Base-by-base conservation (phyloP, 2,113 vertebrate species). In the Gobius niger region DNA sequence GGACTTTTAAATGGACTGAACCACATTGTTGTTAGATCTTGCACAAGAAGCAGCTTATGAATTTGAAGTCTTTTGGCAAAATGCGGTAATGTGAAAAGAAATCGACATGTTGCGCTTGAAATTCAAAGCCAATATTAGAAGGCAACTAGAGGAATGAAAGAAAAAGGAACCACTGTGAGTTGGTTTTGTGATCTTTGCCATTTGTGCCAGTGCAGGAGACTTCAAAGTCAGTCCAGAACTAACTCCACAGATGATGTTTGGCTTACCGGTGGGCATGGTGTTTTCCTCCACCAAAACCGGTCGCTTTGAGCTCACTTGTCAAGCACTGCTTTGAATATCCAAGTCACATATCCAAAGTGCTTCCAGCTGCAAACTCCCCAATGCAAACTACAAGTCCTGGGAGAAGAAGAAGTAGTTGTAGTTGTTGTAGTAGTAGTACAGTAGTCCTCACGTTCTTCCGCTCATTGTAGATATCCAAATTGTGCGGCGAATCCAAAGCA, bases 251-350 rank as follows among this genome's bases (percentile, higher is more conserved):
- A 13, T 15, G 4, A 47, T 15, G 46, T 73, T 16, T 2, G 71
- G 12, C 88, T 90, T 86, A 91, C 90, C 90, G 4, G 90, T 91
- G 34, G 90, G 90, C 90, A 91, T 91, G 63, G 69, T 84, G 77
- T 66, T 49, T 83, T 51, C 24, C 72, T 76, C 72, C 65, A 78
- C 50, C 49, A 65, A 57, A 18, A 16, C 67, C 47, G 61, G 10
- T 51, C 24, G 63, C 9, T 24, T 1, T 24, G 47, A 51, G 18
- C 49, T 60, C 65, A 12, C 65, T 76, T 47, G 7, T 56, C 13
- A 73, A 24, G 53, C 12, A 5, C 44, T 64, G 68, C 49, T 73
- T 72, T 69, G 47, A 52, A 50, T 40, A 61, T 54, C 63, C 56
- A 68, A 63, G 67, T 85, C 76, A 84, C 81, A 89, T 91, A 73